These are phyloP conservation scores for Strigamia maritima DNA, from an alignment of 2,888 invertebrate species.

Conservation along the genomic window DNA sequence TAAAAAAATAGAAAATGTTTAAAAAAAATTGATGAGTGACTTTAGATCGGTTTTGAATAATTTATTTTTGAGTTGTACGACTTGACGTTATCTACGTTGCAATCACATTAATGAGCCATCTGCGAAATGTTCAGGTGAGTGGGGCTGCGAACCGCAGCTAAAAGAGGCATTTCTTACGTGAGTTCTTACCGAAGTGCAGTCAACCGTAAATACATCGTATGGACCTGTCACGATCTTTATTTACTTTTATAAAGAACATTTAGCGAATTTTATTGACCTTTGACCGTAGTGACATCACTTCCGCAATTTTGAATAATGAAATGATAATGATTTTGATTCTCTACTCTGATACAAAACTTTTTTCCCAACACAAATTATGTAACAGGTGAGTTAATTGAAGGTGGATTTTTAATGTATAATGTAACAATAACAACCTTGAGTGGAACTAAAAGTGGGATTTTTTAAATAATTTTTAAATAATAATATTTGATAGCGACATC, in stretches of 20 bases:
- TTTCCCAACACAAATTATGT: not conserved
- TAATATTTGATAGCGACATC: slow-evolving; percentile 6
- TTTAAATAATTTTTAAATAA: slow-evolving; percentile 1
- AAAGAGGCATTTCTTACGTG: slow-evolving; percentile 15
- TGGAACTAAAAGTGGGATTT: not conserved
- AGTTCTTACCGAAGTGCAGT: slow-evolving; percentile 1
- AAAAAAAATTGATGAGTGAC: not conserved
- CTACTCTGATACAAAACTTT: not conserved
- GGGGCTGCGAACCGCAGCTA: not conserved
- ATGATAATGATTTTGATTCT: slow-evolving; percentile 13
- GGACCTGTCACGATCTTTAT: not conserved
- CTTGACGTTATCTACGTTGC: slow-evolving; percentile 11
- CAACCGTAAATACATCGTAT: not conserved
- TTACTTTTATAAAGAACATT: not conserved
- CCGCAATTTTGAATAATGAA: slow-evolving; percentile 15
- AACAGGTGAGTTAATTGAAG: slow-evolving; percentile 21
- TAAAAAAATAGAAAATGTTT: not conserved
- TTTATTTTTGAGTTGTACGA: slow-evolving; percentile 11
- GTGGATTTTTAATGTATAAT: slow-evolving; percentile 18
- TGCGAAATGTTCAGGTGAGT: slow-evolving; percentile 23
- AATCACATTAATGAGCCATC: slow-evolving; percentile 29
- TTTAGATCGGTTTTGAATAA: slow-evolving; percentile 4
- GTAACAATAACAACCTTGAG: slow-evolving; percentile 17
- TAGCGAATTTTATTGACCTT: not conserved
- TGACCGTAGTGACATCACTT: not conserved